Evolutionary conservation across 2,888 invertebrate species (phyloP).

Genomic region (Lycophotia porphyrea): DNA sequence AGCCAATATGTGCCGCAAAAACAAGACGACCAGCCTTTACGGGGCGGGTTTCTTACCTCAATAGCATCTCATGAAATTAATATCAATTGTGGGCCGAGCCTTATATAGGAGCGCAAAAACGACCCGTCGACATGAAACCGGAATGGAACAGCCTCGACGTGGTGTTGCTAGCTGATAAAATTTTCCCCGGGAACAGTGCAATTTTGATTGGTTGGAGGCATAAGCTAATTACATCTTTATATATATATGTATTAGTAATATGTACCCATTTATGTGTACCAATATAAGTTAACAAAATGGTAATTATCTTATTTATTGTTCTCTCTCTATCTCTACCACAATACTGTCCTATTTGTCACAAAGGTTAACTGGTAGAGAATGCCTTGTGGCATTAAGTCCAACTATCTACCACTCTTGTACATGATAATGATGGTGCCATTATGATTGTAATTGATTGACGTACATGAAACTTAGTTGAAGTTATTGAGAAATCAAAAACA

Average conservation of each 20-base stretch:
- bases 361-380: too few species aligned
- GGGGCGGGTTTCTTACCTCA: constrained; percentile 74
- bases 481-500: neutral
- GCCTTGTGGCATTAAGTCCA: too few species aligned
- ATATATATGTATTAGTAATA: too few species aligned
- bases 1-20: constrained; percentile 58
- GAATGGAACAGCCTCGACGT: constrained; percentile 40
- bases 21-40: constrained; percentile 41
- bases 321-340: too few species aligned
- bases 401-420: too few species aligned
- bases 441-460: neutral
- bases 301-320: too few species aligned
- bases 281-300: too few species aligned
- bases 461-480: neutral
- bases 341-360: too few species aligned
- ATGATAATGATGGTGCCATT: neutral
- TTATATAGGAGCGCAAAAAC: constrained; percentile 71
- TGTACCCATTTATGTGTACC: too few species aligned
- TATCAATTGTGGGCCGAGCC: constrained; percentile 81
- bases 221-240: too few species aligned
- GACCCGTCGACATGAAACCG: constrained; percentile 47
- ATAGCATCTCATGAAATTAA: constrained; percentile 84
- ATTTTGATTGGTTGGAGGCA: neutral
- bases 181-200: neutral
- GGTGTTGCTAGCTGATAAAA: constrained; percentile 47